A percentile compares a stretch with the other conserved stretches of the same genome.
Conservation (phyloP, 2,113 vertebrate genomes). For the Silurus asotus region DNA sequence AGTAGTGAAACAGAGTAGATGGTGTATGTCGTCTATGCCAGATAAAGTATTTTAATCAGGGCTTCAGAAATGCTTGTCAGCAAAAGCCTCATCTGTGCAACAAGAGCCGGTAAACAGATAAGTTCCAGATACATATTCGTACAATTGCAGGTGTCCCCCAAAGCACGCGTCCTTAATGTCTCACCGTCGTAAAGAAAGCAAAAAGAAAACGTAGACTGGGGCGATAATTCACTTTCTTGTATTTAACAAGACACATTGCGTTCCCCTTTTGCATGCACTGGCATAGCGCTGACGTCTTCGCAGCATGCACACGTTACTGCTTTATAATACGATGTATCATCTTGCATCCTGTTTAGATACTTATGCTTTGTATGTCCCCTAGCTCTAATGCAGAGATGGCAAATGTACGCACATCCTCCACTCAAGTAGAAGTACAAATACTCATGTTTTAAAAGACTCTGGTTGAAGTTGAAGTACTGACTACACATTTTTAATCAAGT, state of each 20-base stretch:
- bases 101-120: slow-evolving; percentile 27
- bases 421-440: no score
- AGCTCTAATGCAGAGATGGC: no score
- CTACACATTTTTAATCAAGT: no score
- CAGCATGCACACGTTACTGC: not conserved
- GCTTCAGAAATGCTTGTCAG: slow-evolving; percentile 23
- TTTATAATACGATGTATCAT: not conserved
- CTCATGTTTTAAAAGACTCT: no score
- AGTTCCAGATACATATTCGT: not conserved
- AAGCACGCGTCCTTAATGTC: slow-evolving; percentile 4
- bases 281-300: not conserved
- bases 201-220: not conserved
- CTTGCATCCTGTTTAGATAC: no score
- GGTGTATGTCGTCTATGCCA: slow-evolving; percentile 18
- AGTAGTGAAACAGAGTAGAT: not conserved
- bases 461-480: no score
- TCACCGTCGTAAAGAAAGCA: not conserved
- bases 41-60: slow-evolving; percentile 23
- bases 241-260: slow-evolving; percentile 7
- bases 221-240: slow-evolving; percentile 13
- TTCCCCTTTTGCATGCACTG: not conserved
- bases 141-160: slow-evolving; percentile 41
- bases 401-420: no score
- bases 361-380: no score
- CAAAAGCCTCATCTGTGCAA: slow-evolving; percentile 22